Percentiles rank a stretch among this genome's conserved stretches.
phyloP scores from a whole-genome alignment of 2,113 vertebrate genomes.

The Herpetotheres cachinnans region DNA sequence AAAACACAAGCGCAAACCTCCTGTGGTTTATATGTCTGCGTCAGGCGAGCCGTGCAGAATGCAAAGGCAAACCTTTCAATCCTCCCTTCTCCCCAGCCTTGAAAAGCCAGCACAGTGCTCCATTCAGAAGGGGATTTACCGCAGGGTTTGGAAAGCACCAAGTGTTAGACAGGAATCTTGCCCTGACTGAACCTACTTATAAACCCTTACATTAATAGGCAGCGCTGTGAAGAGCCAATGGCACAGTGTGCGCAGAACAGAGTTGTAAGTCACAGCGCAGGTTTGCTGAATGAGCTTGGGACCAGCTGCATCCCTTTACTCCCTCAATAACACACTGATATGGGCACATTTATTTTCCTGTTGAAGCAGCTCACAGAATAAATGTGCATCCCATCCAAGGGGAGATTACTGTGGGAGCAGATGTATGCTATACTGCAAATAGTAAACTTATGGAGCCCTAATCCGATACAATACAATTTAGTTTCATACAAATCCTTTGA shows the following conservation, averaged over 20 bases:
- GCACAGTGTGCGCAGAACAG: not conserved
- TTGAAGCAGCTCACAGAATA: conserved; percentile 45
- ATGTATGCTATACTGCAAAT: conserved; percentile 47
- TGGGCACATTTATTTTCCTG: conserved; percentile 59
- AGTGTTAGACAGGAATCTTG: conserved; percentile 47
- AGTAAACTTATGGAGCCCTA: conserved; percentile 52
- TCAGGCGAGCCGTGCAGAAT: conserved; percentile 48
- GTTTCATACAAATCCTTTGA: conserved; percentile 33
- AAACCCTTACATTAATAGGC: conserved; percentile 31
- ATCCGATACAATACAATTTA: conserved; percentile 18
- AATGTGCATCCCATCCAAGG: conserved; percentile 4
- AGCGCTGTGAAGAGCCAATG: not conserved
- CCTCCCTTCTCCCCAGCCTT: conserved; percentile 28
- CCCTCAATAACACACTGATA: conserved; percentile 55
- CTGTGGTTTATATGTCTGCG: conserved; percentile 53
- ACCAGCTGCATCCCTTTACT: conserved; percentile 69
- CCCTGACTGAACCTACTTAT: conserved; percentile 41
- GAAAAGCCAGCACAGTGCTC: conserved; percentile 57
- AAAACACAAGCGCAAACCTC: conserved; percentile 60
- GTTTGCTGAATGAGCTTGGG: conserved; percentile 60
- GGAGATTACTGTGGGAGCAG: conserved; percentile 49
- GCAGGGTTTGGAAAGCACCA: conserved; percentile 37
- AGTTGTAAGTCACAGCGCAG: conserved; percentile 50
- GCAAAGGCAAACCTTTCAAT: conserved; percentile 60
- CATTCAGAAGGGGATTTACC: conserved; percentile 66